Evolutionary conservation across 2,113 vertebrate species (phyloP).

Genomic region (Brachyhypopomus gauderio): DNA sequence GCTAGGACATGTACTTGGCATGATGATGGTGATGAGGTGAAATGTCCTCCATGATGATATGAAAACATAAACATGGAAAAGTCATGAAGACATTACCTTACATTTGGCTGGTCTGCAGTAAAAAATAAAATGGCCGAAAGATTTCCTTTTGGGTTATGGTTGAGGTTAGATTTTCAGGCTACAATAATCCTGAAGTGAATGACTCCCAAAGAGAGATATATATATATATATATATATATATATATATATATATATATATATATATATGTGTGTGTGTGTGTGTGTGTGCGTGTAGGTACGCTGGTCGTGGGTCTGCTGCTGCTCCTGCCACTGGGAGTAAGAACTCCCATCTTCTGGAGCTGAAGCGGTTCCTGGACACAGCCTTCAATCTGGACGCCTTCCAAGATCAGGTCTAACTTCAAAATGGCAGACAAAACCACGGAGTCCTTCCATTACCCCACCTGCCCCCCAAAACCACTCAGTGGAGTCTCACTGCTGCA

Average conservation of each 20-base stretch:
- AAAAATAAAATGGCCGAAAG: too few relatives aligned
- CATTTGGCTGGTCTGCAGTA: too few relatives aligned
- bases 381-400: slow-evolving; percentile 89
- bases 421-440: slow-evolving; percentile 1
- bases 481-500: neutral
- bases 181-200: neutral
- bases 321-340: slow-evolving; percentile 97
- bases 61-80: too few relatives aligned
- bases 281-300: slow-evolving; percentile 80
- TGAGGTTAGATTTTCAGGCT: neutral
- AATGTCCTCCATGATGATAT: too few relatives aligned
- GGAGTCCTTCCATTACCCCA: slow-evolving; percentile 9
- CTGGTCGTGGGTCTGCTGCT: slow-evolving; percentile 86
- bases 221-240: too few relatives aligned
- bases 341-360: slow-evolving; percentile 87
- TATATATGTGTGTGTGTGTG: neutral
- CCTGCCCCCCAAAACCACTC: slow-evolving; percentile 8
- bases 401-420: slow-evolving; percentile 78
- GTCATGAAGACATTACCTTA: too few relatives aligned
- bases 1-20: too few relatives aligned
- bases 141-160: too few relatives aligned
- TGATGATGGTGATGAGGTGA: too few relatives aligned
- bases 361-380: slow-evolving; percentile 86
- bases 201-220: neutral
- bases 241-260: too few relatives aligned